A percentile compares a stretch with the other conserved stretches of the same genome.
Conservation (phyloP, 2,797 vertebrate genomes). For the Chiloscyllium punctatum region DNA sequence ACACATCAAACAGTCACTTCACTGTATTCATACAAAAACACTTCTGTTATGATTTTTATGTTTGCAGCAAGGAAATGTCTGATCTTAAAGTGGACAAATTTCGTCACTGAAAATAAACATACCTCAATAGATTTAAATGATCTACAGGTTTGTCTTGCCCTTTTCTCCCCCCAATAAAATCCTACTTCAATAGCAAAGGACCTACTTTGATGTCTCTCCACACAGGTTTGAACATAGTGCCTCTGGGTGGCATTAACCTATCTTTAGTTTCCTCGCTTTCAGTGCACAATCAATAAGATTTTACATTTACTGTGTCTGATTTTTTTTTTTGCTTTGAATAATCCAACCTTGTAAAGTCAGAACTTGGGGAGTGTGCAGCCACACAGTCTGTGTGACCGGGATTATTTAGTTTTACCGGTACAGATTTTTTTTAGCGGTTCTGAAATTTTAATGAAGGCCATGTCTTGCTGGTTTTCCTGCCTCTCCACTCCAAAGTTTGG, state of each 20-base stretch:
- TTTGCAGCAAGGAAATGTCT: neutral
- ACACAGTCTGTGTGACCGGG: neutral
- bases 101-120: neutral
- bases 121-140: neutral
- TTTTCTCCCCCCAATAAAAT: neutral
- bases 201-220: slow-evolving; percentile 20
- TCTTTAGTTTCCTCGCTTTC: neutral
- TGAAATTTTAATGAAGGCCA: neutral
- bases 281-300: slow-evolving; percentile 14
- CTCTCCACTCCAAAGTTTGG: neutral
- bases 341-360: neutral
- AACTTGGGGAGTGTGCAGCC: too few species aligned
- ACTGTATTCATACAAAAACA: neutral
- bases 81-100: neutral
- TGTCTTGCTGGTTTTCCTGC: neutral
- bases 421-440: neutral
- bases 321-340: neutral
- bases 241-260: slow-evolving; percentile 34
- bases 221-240: neutral
- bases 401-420: neutral
- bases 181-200: neutral
- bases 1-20: neutral
- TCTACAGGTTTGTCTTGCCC: neutral
- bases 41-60: neutral
- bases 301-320: neutral